Percentiles rank a stretch among this genome's conserved stretches.
Conservation (phyloP, 2,888 invertebrate species). For the Lathronympha strigana region DNA sequence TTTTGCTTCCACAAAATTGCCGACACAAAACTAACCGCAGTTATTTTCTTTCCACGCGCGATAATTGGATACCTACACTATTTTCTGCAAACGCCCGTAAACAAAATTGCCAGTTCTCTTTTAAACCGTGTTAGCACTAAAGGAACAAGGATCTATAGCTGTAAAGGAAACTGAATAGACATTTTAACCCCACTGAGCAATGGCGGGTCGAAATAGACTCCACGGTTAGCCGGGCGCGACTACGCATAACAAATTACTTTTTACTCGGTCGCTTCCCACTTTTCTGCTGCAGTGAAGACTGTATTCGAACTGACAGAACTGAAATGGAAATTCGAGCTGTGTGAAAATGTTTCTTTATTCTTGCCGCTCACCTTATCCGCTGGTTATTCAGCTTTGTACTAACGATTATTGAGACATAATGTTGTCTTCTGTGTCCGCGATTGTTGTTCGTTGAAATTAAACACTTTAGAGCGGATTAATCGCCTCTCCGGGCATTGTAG, state of each 20-base stretch:
- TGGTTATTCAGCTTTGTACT: background rate
- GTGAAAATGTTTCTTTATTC: conserved; percentile 3
- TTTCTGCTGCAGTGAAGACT: conserved; percentile 25
- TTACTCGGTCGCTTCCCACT: conserved; percentile 25
- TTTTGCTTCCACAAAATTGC: too few relatives aligned
- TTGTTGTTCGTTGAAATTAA: too few relatives aligned
- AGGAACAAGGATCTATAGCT: conserved; percentile 28
- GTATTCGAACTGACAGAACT: conserved; percentile 9
- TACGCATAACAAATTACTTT: conserved; percentile 34
- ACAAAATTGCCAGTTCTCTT: background rate
- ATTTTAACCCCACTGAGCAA: conserved; percentile 31
- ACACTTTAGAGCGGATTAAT: too few relatives aligned
- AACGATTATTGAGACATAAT: background rate
- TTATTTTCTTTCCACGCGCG: too few relatives aligned
- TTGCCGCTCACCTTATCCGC: background rate
- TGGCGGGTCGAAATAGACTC: conserved; percentile 26
- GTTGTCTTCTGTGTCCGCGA: too few relatives aligned
- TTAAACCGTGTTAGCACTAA: conserved; percentile 1
- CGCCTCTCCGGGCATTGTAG: too few relatives aligned
- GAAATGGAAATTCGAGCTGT: conserved; percentile 16
- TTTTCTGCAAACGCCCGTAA: too few relatives aligned
- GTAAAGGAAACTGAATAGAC: conserved; percentile 28
- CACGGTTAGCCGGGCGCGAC: conserved; percentile 29
- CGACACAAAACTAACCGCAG: too few relatives aligned
- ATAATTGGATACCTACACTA: too few relatives aligned